Evolutionary conservation across 2,113 vertebrate genomes (phyloP).

Genomic region (Hypanus sabinus): DNA sequence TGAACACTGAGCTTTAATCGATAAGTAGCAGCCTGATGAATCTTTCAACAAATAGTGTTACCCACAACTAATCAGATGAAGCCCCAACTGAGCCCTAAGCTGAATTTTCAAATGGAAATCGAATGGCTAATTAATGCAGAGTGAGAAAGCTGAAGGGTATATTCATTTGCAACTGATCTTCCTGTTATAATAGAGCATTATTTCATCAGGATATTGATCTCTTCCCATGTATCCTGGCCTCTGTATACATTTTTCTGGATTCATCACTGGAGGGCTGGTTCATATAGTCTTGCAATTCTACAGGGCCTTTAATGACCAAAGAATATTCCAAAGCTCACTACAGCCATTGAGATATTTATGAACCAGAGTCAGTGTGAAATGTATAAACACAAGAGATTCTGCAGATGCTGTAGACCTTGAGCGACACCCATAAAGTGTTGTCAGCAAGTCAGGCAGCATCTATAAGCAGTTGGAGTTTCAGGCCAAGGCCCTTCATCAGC

Average conservation of each 20-base stretch:
- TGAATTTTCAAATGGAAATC: neutral
- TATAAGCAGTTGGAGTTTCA: too few species aligned
- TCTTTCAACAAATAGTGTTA: neutral
- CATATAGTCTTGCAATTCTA: neutral
- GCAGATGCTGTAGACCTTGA: too few species aligned
- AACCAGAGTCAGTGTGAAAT: neutral
- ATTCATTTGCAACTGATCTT: neutral
- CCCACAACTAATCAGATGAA: neutral
- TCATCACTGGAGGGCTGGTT: neutral
- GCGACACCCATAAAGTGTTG: too few species aligned
- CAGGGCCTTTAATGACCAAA: too few species aligned
- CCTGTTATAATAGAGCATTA: neutral
- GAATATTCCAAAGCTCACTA: too few species aligned
- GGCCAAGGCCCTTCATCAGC: too few species aligned
- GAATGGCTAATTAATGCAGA: neutral
- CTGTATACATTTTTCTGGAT: neutral
- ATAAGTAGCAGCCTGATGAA: too few species aligned
- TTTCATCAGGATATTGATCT: neutral
- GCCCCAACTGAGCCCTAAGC: neutral
- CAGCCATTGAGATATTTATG: neutral
- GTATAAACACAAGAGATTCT: neutral
- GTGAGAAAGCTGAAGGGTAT: neutral
- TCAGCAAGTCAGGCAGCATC: too few species aligned
- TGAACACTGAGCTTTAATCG: too few species aligned
- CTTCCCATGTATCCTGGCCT: neutral